These are phyloP conservation scores for Malurus alboscapulatus DNA, from an alignment of 2,113 vertebrate genomes.

Conservation along the genomic window DNA sequence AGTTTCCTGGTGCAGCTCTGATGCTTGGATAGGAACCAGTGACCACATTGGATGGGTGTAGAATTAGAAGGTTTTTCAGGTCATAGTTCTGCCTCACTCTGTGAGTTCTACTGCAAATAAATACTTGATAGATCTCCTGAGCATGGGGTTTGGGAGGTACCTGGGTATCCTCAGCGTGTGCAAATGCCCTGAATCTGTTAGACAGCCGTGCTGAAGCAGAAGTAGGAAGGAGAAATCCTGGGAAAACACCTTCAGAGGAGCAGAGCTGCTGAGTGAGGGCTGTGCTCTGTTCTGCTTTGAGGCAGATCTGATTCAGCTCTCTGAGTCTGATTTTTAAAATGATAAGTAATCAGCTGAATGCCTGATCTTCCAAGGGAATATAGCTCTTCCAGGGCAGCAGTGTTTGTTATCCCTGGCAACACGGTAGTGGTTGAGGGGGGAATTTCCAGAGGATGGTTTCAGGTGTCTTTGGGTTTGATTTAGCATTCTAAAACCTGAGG, in stretches of 20 bases:
- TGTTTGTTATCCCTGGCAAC: not conserved
- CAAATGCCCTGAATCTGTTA: not conserved
- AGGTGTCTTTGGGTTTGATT: not conserved
- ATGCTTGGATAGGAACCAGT: not conserved
- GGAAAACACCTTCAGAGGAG: not conserved
- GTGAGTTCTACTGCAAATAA: not conserved
- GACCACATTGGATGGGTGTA: not conserved
- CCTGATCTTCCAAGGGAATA: not conserved
- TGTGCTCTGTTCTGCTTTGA: not conserved
- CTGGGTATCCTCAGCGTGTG: not conserved
- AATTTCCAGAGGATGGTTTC: not conserved
- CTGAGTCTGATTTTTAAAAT: not conserved
- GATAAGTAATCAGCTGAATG: not conserved
- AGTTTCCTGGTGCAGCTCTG: not conserved
- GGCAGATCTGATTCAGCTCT: not conserved
- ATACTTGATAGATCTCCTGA: not conserved
- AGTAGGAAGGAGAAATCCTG: not conserved
- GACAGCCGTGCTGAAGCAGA: not conserved
- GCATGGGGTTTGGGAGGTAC: not conserved
- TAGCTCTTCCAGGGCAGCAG: not conserved
- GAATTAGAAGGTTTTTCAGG: not conserved
- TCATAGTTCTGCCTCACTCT: not conserved
- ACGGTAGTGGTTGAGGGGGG: accelerated
- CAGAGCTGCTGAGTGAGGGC: not conserved
- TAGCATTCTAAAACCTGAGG: not conserved